phyloP scores from a whole-genome alignment of 2,888 invertebrate species.

The Cynaeus angustus region DNA sequence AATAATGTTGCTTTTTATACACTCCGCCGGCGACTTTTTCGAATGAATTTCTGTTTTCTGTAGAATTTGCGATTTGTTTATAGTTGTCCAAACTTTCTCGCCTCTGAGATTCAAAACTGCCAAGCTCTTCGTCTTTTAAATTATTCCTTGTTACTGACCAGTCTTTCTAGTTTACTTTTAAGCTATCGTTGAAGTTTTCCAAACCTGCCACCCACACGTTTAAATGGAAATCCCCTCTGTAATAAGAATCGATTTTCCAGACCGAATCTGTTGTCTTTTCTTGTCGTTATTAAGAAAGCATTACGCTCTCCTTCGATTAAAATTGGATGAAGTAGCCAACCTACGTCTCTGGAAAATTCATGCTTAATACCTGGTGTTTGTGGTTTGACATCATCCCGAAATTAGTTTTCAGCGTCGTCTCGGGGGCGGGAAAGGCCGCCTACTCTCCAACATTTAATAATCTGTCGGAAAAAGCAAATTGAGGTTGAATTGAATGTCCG shows the following conservation, averaged over 20 bases:
- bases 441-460: slow-evolving; percentile 33
- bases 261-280: slow-evolving; percentile 30
- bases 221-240: slow-evolving; percentile 3
- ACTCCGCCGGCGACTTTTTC: not conserved
- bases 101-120: too few species aligned
- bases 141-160: slow-evolving; percentile 8
- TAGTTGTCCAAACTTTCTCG: too few species aligned
- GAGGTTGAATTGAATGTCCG: slow-evolving; percentile 43
- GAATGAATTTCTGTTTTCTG: too few species aligned
- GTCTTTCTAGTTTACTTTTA: not conserved
- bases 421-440: slow-evolving; percentile 10
- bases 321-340: slow-evolving; percentile 27
- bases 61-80: too few species aligned
- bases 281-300: slow-evolving; percentile 37
- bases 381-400: slow-evolving; percentile 41
- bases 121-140: too few species aligned
- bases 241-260: slow-evolving; percentile 11
- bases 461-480: slow-evolving; percentile 51
- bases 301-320: slow-evolving; percentile 34
- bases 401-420: slow-evolving; percentile 44
- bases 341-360: slow-evolving; percentile 43
- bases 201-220: slow-evolving; percentile 8
- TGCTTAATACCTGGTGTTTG: slow-evolving; percentile 47
- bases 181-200: slow-evolving; percentile 1
- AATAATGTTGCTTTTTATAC: not conserved